Base-by-base conservation (phyloP, 2,797 vertebrate genomes). In the Phoebastria nigripes region DNA sequence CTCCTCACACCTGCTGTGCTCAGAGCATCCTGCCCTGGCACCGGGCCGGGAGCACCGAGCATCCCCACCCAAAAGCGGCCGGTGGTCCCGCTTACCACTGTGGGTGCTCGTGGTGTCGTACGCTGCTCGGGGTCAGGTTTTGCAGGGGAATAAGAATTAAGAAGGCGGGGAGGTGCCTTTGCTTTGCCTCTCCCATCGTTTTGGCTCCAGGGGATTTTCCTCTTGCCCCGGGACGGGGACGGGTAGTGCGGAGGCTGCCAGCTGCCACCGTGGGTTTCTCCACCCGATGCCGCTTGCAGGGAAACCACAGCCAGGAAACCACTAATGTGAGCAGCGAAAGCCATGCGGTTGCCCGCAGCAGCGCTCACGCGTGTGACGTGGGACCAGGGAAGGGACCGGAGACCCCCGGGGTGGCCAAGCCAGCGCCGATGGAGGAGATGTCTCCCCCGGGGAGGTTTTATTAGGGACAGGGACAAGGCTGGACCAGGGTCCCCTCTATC, bases 141-240 rank as follows among this genome's bases (percentile, higher is more conserved):
- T 66, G 22, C 26, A 15, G 18, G 59, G 13, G 12, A 52, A 26
- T 15, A 28, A 37, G 25, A 42, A 58, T 52, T 37, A 26, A 49
- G 54, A 22, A 7, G 49, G 28, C 8, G 3, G 16, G 51, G 72
- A 52, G 58, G 58, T 51, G 65, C 37, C 49, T 76, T 58, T n/a
- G 65, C 87, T 31, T 59, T 39, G 39, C 62, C 29, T 61, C n/a
- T 54, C 41, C 55, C 51, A 11, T 22, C 1, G 0, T 63, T 28
- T 55, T 2, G 1, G 55, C 47, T 67, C 63, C 16, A 12, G 42
- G 20, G 51, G 15, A 13, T 54, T 62, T 31, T 71, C 35, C 37
- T 63, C 31, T 4, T 3, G 42, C 11, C 2, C 3, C 2, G 12
- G 77, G 28, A 31, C 0, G 4, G 66, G 56, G 39, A 20, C 0